Conservation (phyloP, 2,113 vertebrate genomes). For the Megaceryle torquata region DNA sequence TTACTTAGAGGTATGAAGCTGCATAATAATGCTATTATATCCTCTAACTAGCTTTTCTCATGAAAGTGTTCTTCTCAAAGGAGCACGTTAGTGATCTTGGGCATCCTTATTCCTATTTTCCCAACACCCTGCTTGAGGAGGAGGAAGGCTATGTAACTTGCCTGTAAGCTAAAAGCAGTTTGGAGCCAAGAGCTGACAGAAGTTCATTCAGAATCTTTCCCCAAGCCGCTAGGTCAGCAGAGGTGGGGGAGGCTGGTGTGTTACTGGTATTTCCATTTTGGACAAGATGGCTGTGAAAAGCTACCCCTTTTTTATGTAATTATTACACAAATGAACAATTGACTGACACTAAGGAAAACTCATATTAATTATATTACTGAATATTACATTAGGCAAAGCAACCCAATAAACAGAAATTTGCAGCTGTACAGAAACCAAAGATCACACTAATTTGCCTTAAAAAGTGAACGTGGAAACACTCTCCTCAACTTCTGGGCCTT, state of each 20-base stretch:
- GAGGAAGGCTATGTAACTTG: background rate
- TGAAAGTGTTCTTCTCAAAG: background rate
- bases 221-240: background rate
- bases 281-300: background rate
- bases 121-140: background rate
- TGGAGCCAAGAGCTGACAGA: background rate
- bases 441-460: background rate
- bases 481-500: no score
- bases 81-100: background rate
- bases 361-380: background rate
- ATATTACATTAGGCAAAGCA: background rate
- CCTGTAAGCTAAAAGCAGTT: background rate
- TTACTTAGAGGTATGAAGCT: background rate
- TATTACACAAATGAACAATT: background rate
- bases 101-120: background rate
- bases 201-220: background rate
- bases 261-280: background rate
- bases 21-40: background rate
- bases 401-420: background rate
- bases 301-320: background rate
- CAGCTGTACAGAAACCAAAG: background rate
- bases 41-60: background rate
- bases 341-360: background rate
- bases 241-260: background rate
- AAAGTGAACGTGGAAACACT: background rate